These are phyloP conservation scores for Hypomesus transpacificus DNA, from an alignment of 2,113 vertebrate genomes.

Conservation along the genomic window DNA sequence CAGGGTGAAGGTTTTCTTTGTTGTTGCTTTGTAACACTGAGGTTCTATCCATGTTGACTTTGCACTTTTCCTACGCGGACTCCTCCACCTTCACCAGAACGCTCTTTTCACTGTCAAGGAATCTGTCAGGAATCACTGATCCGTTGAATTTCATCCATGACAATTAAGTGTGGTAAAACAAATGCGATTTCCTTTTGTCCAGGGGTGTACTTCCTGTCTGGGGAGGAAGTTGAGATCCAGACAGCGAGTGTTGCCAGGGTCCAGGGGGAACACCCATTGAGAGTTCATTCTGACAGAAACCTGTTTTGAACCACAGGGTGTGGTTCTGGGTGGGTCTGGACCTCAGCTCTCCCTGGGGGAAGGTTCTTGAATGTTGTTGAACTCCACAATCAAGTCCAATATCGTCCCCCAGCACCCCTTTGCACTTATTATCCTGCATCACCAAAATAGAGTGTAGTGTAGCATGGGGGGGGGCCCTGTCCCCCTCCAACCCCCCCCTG, in stretches of 20 bases:
- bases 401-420: constrained; percentile 21
- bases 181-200: constrained; percentile 8
- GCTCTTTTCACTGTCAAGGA: constrained; percentile 48
- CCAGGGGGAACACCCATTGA: constrained; percentile 41
- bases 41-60: constrained; percentile 63
- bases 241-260: constrained; percentile 17
- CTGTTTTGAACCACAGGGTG: constrained; percentile 61
- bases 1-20: constrained; percentile 37
- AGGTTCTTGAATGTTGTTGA: constrained; percentile 54
- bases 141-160: constrained; percentile 20
- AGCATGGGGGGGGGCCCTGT: not conserved
- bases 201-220: constrained; percentile 31
- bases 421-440: constrained; percentile 35
- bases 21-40: constrained; percentile 2
- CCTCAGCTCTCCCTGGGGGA: constrained; percentile 26
- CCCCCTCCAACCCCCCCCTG: not conserved
- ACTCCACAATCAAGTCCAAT: constrained; percentile 62
- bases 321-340: too few relatives aligned
- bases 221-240: constrained; percentile 52
- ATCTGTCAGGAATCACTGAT: constrained; percentile 33
- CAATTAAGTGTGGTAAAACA: not conserved
- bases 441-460: constrained; percentile 47
- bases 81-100: constrained; percentile 53
- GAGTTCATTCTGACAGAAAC: constrained; percentile 51
- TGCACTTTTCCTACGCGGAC: constrained; percentile 73